A percentile compares a stretch with the other conserved stretches of the same genome.
These are phyloP conservation scores for Gorsachius goisagi DNA, from an alignment of 2,113 vertebrate species.

Conservation along the genomic window DNA sequence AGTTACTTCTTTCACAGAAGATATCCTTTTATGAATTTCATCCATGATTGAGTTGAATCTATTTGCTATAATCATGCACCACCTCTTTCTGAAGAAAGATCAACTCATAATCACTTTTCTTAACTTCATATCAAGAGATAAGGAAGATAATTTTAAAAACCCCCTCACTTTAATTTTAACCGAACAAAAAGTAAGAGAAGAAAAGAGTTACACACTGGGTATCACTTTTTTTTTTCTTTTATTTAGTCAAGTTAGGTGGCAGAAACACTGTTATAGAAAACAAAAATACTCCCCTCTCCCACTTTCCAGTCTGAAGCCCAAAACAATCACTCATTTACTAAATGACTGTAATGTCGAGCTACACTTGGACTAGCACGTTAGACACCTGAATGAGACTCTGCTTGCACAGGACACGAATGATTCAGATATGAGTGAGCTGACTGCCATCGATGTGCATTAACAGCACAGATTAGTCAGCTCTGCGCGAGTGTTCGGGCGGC, in stretches of 20 bases:
- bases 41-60: not conserved
- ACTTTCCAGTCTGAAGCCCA: not conserved
- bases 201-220: not conserved
- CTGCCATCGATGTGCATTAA: not conserved
- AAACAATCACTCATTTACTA: not conserved
- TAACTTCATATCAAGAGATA: not conserved
- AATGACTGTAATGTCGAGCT: not conserved
- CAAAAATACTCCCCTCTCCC: not conserved
- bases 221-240: not conserved
- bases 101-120: not conserved
- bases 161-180: not conserved
- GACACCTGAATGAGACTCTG: not conserved
- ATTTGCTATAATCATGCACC: not conserved
- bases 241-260: not conserved
- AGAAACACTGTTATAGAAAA: not conserved
- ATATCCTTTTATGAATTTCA: not conserved
- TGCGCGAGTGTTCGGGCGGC: not conserved
- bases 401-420: not conserved
- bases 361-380: not conserved
- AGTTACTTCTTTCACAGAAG: not conserved
- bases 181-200: not conserved
- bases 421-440: not conserved
- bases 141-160: not conserved
- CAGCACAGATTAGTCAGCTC: constrained; percentile 36
- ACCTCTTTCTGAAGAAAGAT: not conserved